Base-by-base conservation (phyloP, 1,140 invertebrate species). In the Drosophila novamexicana region DNA sequence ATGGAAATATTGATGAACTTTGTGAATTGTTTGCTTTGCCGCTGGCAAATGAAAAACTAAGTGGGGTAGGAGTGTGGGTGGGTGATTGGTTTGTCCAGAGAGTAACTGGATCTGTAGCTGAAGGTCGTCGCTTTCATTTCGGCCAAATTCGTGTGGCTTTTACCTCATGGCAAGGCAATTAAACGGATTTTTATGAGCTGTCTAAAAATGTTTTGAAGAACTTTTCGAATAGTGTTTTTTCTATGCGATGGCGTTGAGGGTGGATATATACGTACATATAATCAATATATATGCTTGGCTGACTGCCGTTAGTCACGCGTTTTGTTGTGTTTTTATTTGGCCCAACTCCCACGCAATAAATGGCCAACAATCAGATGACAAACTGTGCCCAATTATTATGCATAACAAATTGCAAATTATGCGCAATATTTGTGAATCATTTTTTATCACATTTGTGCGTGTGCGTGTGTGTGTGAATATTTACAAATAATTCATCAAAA, bases 401-500 rank as follows among this genome's bases (percentile, higher is more conserved):
- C 78, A 75, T 65, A 75, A 78, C 69, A 57, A 47, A 57, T 45
- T 36, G 59, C 66, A 81, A 74, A 75, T 81, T 85, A 75, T 82
- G 81, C 82, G 82, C 82, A 67, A 59, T 75, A 75, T 56, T 69
- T 77, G 45, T 88, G 79, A 85, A 77, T 85, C 78, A 85, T 77
- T 22, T 58, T 18, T 36, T 57, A 63, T 34, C 69, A 45, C n/a
- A 22, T 40, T 34, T 44, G 22, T 62, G 18, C 2, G 18, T 22
- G 22, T 3, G 1, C 0, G 22, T 3, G 22, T 22, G 22, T 62
- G 37, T 54, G 45, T 4, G 14, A 37, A 18, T 83, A 71, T 89
- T 89, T 89, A 83, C 69, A 83, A 81, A 81, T 70, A 79, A 82
- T 86, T 75, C 66, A 86, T 86, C 71, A 78, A 52, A 54, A 39